phyloP scores from a whole-genome alignment of 1,140 invertebrate genomes.

The Ostrea edulis region DNA sequence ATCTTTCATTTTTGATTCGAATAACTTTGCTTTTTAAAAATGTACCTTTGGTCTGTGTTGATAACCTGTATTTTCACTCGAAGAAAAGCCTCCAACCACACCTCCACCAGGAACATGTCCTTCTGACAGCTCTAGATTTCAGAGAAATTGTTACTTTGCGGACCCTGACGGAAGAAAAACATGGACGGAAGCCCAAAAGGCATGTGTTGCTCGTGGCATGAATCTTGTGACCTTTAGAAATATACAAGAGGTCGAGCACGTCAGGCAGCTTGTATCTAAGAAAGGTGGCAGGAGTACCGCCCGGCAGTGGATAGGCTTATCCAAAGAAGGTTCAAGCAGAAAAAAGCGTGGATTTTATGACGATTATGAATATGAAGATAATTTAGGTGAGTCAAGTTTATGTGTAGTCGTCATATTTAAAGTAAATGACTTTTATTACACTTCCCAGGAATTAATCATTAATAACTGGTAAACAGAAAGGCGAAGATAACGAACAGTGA shows the following conservation, averaged over 20 bases:
- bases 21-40: no score
- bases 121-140: not conserved
- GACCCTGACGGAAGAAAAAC: constrained; percentile 2
- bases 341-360: not conserved
- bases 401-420: not conserved
- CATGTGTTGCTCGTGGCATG: not conserved
- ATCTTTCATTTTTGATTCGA: no score
- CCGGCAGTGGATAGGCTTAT: not conserved
- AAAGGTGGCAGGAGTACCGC: not conserved
- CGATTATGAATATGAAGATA: not conserved
- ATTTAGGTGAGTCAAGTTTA: not conserved
- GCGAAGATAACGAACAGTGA: no score
- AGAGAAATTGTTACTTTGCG: not conserved
- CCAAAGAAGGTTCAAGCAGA: not conserved
- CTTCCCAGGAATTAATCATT: no score
- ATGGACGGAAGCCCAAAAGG: not conserved
- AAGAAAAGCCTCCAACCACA: not conserved
- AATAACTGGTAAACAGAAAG: no score
- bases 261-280: not conserved
- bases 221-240: not conserved
- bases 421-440: no score
- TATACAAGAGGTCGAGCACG: not conserved
- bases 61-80: no score
- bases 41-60: no score
- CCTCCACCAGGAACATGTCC: not conserved